These are phyloP conservation scores for Unio delphinus DNA, from an alignment of 2,888 invertebrate species.

Conservation along the genomic window DNA sequence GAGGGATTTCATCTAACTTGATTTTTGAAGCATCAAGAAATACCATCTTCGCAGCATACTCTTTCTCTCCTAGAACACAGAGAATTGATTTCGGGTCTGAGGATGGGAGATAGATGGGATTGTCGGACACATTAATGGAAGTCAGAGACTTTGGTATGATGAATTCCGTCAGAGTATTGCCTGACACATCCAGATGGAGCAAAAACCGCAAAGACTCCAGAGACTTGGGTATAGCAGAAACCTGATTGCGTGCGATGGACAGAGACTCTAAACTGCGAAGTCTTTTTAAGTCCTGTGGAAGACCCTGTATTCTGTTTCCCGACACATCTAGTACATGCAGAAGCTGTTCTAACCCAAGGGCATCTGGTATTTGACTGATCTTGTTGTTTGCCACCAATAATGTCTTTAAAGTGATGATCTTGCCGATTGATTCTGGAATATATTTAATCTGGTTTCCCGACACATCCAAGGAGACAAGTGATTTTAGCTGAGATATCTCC, in stretches of 20 bases:
- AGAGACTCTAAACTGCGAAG: constrained; percentile 48
- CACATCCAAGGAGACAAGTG: constrained; percentile 54
- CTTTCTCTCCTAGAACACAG: constrained; percentile 49
- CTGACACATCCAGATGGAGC: constrained; percentile 54
- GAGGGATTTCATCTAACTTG: constrained; percentile 57
- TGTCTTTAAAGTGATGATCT: constrained; percentile 53
- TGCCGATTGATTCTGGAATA: constrained; percentile 46
- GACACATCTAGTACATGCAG: constrained; percentile 51
- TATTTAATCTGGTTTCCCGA: constrained; percentile 59
- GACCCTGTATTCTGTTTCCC: constrained; percentile 48
- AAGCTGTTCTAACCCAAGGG: constrained; percentile 62
- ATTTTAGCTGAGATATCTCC: constrained; percentile 55
- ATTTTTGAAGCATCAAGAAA: constrained; percentile 55
- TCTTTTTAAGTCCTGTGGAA: constrained; percentile 54
- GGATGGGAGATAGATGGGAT: constrained; percentile 55
- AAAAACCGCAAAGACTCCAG: constrained; percentile 58
- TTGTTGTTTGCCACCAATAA: constrained; percentile 55
- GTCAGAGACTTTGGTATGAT: constrained; percentile 55
- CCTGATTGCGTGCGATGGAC: constrained; percentile 47
- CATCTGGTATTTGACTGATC: constrained; percentile 57
- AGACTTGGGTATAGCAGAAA: constrained; percentile 58
- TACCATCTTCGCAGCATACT: constrained; percentile 54
- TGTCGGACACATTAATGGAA: constrained; percentile 53
- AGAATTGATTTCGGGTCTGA: constrained; percentile 51
- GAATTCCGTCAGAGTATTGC: constrained; percentile 59